phyloP scores from a whole-genome alignment of 1,140 invertebrate genomes.

The Magallana gigas region DNA sequence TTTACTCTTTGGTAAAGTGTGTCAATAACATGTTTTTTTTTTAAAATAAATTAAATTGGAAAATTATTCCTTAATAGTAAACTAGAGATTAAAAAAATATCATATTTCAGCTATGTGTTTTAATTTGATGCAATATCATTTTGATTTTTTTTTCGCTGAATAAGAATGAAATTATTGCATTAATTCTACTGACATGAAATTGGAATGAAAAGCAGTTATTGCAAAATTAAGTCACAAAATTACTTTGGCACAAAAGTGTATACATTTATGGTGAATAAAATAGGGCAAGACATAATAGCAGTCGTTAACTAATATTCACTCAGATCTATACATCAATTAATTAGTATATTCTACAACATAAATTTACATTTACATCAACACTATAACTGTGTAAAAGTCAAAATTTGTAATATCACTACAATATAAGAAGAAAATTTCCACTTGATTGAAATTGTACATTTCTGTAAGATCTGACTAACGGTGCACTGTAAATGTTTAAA shows the following conservation, averaged over 20 bases:
- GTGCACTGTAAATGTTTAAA: too few relatives aligned
- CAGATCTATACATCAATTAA: not conserved
- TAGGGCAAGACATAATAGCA: conserved; percentile 12
- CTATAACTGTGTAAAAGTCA: not conserved
- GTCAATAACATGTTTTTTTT: too few relatives aligned
- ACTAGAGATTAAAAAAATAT: too few relatives aligned
- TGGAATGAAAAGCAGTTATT: not conserved
- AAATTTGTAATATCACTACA: conserved; percentile 8
- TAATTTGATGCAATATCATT: not conserved
- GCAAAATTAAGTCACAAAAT: not conserved
- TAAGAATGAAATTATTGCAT: conserved; percentile 5
- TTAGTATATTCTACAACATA: too few relatives aligned
- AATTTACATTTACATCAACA: not conserved
- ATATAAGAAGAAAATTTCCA: not conserved
- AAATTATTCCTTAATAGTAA: too few relatives aligned
- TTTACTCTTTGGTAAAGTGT: too few relatives aligned
- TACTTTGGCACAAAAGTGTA: conserved; percentile 16
- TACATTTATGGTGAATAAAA: not conserved
- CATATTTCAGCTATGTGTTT: too few relatives aligned
- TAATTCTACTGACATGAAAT: not conserved
- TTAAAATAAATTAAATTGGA: too few relatives aligned
- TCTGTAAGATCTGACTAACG: too few relatives aligned
- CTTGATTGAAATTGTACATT: too few relatives aligned
- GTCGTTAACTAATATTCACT: not conserved
- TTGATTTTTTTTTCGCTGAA: not conserved